A percentile compares a stretch with the other conserved stretches of the same genome.
Conservation (phyloP, 2,888 invertebrate genomes). For the Thymelicus acteon region DNA sequence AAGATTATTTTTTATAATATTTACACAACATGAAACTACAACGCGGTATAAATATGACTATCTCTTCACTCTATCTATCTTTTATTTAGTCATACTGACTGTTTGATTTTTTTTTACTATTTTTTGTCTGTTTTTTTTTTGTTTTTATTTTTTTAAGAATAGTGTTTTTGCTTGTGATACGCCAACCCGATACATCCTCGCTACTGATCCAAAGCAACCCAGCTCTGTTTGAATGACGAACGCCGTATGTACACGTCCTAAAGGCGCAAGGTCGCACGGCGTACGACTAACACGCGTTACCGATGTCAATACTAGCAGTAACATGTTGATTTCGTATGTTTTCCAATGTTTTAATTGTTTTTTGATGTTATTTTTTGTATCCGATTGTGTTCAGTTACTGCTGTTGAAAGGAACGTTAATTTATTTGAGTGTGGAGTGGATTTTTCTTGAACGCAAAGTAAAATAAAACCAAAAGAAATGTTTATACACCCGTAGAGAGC, state of each 20-base stretch:
- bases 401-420: constrained; percentile 65
- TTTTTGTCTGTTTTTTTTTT: constrained; percentile 56
- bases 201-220: constrained; percentile 73
- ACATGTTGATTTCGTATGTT: constrained; percentile 52
- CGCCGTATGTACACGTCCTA: constrained; percentile 56
- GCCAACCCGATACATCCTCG: constrained; percentile 79
- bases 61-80: constrained; percentile 76
- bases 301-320: constrained; percentile 69
- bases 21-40: constrained; percentile 71
- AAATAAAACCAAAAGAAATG: constrained; percentile 42
- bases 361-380: constrained; percentile 61
- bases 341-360: constrained; percentile 55
- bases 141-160: constrained; percentile 67
- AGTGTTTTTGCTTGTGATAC: constrained; percentile 82
- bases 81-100: constrained; percentile 84
- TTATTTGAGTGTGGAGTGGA: constrained; percentile 83
- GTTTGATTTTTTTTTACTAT: constrained; percentile 75
- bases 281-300: constrained; percentile 71
- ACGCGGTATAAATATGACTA: constrained; percentile 80
- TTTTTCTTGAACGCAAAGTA: constrained; percentile 64
- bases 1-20: constrained; percentile 49
- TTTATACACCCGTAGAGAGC: constrained; percentile 63
- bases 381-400: constrained; percentile 76
- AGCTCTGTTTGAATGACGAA: constrained; percentile 56
- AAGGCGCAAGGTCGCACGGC: constrained; percentile 57